Evolutionary conservation across 2,797 vertebrate species (phyloP).

Genomic region (Takifugu ocellatus): DNA sequence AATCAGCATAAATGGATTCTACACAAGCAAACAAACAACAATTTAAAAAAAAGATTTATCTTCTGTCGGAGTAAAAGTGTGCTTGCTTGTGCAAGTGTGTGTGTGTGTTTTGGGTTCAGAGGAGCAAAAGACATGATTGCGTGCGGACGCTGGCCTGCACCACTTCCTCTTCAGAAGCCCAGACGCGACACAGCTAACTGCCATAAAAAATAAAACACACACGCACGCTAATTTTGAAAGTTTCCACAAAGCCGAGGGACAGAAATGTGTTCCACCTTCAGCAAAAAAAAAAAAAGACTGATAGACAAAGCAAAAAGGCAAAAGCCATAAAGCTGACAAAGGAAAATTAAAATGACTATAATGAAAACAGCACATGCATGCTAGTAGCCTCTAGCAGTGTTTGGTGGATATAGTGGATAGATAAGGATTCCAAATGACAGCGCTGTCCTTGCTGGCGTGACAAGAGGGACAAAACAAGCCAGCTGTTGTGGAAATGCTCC

Average conservation of each 20-base stretch:
- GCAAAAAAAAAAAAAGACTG: conserved; percentile 11
- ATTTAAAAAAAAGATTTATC: conserved; percentile 21
- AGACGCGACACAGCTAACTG: conserved; percentile 46
- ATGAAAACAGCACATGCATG: conserved; percentile 21
- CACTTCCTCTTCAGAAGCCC: conserved; percentile 58
- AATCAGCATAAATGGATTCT: conserved; percentile 17
- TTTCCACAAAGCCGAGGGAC: conserved; percentile 45
- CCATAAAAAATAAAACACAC: conserved; percentile 21
- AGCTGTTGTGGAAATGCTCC: conserved; percentile 65
- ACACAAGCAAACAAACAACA: conserved; percentile 40
- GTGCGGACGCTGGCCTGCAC: conserved; percentile 40
- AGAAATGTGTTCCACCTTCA: conserved; percentile 17
- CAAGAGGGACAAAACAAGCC: conserved; percentile 63
- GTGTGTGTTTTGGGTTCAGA: conserved; percentile 40
- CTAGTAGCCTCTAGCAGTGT: conserved; percentile 14
- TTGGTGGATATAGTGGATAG: conserved; percentile 52
- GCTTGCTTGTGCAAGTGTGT: conserved; percentile 12
- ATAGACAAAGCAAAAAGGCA: conserved; percentile 8
- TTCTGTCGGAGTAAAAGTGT: not conserved
- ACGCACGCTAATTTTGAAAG: conserved; percentile 6
- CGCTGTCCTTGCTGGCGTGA: conserved; percentile 56
- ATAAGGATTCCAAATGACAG: conserved; percentile 61
- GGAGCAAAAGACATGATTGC: conserved; percentile 38
- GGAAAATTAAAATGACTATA: not conserved
- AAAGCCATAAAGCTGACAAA: not conserved